Base-by-base conservation (phyloP, 2,888 invertebrate genomes). In the Drosophila cognata region DNA sequence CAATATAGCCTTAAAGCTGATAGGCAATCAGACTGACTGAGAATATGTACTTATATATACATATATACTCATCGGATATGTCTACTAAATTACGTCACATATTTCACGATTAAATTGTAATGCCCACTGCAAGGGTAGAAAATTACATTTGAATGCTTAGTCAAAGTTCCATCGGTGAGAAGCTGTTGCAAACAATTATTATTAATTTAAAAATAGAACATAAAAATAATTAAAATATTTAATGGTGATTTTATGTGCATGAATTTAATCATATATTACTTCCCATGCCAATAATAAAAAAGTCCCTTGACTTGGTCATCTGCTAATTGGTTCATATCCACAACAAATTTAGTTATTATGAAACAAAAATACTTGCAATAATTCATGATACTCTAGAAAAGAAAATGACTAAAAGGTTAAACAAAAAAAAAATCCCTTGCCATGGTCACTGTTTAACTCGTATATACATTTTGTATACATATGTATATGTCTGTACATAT, bases 371-470 rank as follows among this genome's bases (percentile, higher is more conserved):
- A 13, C 10, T 5, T 18, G 2, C 5, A 28, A 28, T 28, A 28
- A n/a, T 18, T 50, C 4, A 18, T 18, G 48, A 5, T n/a, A 28
- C 6, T 11, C 4, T 11, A 28, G 1, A 36, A 38, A 11, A 4
- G n/a, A 13, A 6, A 41, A 57, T 56, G 28, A 18, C 13, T 36
- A 18, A 21, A 33, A 29, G 21, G 16, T 51, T 16, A 10, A 4
- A 21, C 1, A 35, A 36, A 64, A 70, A 71, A 64, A 70, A 71
- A 65, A 29, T 77, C 60, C 74, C 72, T 76, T 21, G 58, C 5
- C 48, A 28, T 31, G 59, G 46, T 57, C 41, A 50, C 55, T 13
- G 21, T 16, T 1, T 41, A 21, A 56, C 41, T 48, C 59, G 29
- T 51, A 35, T 53, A 28, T 31, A 25, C 29, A 58, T 56, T 38